Evolutionary conservation across 2,113 vertebrate species (phyloP).

Genomic region (Raphicerus campestris): DNA sequence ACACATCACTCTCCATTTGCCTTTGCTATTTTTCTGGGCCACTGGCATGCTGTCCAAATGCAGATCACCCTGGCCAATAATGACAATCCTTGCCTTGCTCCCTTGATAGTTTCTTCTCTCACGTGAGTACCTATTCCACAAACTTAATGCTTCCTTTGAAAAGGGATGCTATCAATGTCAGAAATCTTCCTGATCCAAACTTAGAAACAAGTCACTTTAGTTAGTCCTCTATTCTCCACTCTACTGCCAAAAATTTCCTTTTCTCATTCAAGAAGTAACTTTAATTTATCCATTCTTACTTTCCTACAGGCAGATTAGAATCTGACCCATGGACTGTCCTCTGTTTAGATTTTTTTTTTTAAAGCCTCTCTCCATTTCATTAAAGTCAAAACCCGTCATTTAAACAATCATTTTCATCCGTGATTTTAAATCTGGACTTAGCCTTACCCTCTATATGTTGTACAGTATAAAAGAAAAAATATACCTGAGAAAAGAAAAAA

Average conservation of each 20-base stretch:
- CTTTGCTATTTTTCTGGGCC: not conserved
- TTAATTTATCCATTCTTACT: not conserved
- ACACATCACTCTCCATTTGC: not conserved
- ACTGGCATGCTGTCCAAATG: not conserved
- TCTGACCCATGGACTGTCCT: not conserved
- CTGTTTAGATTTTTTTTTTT: not conserved
- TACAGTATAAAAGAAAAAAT: not conserved
- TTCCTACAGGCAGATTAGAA: not conserved
- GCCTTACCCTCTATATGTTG: not conserved
- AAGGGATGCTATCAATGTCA: not conserved
- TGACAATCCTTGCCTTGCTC: not conserved
- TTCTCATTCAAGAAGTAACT: not conserved
- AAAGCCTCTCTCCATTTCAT: not conserved
- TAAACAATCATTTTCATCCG: not conserved
- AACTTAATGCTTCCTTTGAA: not conserved
- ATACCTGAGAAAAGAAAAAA: not conserved
- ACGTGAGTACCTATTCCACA: not conserved
- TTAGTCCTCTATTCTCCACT: not conserved
- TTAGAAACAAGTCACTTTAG: slow-evolving; percentile 1
- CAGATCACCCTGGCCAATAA: not conserved
- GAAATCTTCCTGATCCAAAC: not conserved
- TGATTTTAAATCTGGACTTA: not conserved
- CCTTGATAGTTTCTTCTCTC: not conserved
- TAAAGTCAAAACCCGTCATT: not conserved
- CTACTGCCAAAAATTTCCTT: not conserved